Conservation (phyloP, 2,797 vertebrate genomes). For the Arnoldichthys spilopterus region DNA sequence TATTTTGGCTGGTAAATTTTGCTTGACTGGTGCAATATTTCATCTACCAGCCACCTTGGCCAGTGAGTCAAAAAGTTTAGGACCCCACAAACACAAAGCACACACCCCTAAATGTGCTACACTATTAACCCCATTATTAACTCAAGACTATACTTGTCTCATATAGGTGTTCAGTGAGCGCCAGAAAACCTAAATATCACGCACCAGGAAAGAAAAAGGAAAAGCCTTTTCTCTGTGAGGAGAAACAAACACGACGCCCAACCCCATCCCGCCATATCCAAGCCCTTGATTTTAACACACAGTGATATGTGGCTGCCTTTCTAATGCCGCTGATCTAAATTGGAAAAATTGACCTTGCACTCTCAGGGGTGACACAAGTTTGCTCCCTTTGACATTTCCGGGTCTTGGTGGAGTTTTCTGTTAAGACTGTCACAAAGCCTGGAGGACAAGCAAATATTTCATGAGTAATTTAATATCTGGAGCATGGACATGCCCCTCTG, state of each 20-base stretch:
- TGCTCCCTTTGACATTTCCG: conserved; percentile 64
- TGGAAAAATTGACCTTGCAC: conserved; percentile 73
- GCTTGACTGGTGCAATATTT: no score
- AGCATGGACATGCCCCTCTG: conserved; percentile 67
- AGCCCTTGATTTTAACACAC: conserved; percentile 65
- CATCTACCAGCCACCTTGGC: no score
- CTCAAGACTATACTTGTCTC: background rate
- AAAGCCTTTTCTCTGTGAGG: conserved; percentile 16
- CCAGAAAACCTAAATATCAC: conserved; percentile 9
- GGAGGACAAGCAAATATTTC: conserved; percentile 78
- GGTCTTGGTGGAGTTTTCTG: conserved; percentile 55
- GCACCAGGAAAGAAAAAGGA: background rate
- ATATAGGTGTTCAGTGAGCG: background rate
- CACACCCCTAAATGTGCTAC: no score
- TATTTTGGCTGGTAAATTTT: no score
- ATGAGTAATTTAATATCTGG: conserved; percentile 87
- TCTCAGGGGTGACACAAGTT: conserved; percentile 69
- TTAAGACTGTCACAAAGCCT: conserved; percentile 59
- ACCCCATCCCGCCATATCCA: conserved; percentile 21
- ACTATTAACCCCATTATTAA: no score
- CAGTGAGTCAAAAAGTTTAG: no score
- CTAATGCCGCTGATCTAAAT: conserved; percentile 66
- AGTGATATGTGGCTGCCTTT: conserved; percentile 69
- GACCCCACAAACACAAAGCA: no score
- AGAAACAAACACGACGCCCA: conserved; percentile 35